phyloP scores from a whole-genome alignment of 1,140 invertebrate species.

The Brachionus rotundiformis region DNA sequence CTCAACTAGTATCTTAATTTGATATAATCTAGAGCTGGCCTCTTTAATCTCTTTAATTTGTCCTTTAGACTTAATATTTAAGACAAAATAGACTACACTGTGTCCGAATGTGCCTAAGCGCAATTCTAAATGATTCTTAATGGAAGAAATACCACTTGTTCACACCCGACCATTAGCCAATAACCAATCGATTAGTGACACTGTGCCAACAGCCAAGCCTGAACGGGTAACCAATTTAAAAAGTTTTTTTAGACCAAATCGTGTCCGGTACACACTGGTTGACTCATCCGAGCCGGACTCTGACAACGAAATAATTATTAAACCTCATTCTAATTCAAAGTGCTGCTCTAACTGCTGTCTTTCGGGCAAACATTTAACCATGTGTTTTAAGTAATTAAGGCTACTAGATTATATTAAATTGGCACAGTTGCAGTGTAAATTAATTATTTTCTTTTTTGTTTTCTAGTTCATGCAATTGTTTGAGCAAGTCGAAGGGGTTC shows the following conservation, averaged over 20 bases:
- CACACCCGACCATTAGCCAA: neutral
- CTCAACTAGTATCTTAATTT: neutral
- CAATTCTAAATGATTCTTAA: slow-evolving; percentile 13
- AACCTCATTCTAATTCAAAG: slow-evolving; percentile 14
- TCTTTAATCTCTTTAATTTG: neutral
- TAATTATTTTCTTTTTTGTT: neutral
- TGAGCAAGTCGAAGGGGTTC: neutral
- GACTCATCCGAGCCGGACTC: neutral
- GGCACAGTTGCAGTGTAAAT: too few relatives aligned
- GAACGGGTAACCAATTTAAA: neutral
- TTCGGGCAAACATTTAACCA: neutral
- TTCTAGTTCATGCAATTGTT: slow-evolving; percentile 41
- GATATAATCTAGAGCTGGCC: neutral
- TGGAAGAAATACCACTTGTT: neutral
- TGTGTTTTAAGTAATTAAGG: neutral
- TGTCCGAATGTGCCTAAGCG: neutral
- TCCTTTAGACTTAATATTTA: neutral
- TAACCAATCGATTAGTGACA: neutral
- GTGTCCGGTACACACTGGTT: neutral
- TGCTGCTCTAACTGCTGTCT: neutral
- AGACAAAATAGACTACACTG: neutral
- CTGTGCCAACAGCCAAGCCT: neutral
- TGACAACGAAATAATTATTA: slow-evolving; percentile 8
- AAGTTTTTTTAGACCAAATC: neutral
- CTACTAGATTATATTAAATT: slow-evolving; percentile 9